Conservation (phyloP, 2,113 vertebrate species). For the Macrotus californicus region DNA sequence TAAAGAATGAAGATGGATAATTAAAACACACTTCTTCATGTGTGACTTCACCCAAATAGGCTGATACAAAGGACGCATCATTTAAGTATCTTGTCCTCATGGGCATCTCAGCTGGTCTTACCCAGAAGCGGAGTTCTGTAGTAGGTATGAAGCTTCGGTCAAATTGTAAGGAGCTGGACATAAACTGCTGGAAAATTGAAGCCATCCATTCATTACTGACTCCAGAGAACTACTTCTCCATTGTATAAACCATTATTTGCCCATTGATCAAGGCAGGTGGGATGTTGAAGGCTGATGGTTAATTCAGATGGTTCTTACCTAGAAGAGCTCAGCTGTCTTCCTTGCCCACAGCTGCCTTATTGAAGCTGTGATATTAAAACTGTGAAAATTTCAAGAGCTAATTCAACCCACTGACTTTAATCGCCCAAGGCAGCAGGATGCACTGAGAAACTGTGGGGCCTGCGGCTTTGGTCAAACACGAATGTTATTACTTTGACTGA, state of each 20-base stretch:
- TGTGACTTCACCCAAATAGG: background rate
- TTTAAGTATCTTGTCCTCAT: background rate
- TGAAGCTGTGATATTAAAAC: constrained; percentile 45
- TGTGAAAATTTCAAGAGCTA: constrained; percentile 44
- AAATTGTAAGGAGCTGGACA: background rate
- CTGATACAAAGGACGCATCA: background rate
- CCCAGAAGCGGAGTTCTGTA: background rate
- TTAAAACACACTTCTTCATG: background rate
- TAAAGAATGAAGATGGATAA: background rate
- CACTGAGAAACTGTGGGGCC: constrained; percentile 5
- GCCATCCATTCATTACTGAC: constrained; percentile 19
- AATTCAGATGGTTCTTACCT: constrained; percentile 34
- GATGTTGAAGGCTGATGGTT: constrained; percentile 5
- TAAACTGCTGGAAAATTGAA: constrained; percentile 18
- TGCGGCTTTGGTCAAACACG: background rate
- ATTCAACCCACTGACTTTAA: constrained; percentile 38
- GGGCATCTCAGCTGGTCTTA: background rate
- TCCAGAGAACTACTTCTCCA: background rate
- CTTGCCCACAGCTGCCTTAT: constrained; percentile 16
- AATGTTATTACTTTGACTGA: constrained; percentile 22
- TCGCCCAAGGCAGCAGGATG: constrained; percentile 2
- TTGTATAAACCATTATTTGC: constrained; percentile 23
- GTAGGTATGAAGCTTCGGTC: background rate
- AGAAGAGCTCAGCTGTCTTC: constrained; percentile 8
- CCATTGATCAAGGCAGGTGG: constrained; percentile 28